Evolutionary conservation across 2,888 invertebrate species (phyloP).

Genomic region (Melinaea marsaeus): DNA sequence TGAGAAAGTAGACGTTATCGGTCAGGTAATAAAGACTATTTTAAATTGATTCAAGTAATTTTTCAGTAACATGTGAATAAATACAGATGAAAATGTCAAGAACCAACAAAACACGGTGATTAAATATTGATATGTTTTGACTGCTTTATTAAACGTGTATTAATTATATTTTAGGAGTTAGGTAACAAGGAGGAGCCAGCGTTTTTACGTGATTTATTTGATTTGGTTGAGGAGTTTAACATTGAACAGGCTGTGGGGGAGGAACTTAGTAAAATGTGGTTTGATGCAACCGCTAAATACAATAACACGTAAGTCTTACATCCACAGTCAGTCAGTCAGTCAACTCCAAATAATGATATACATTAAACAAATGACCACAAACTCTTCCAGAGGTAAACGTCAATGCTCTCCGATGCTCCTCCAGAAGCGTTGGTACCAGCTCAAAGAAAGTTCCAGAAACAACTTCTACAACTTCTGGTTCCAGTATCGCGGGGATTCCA

Average conservation of each 20-base stretch:
- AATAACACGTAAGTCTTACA: slow-evolving; percentile 49
- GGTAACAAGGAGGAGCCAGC: slow-evolving; percentile 31
- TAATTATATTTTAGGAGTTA: slow-evolving; percentile 17
- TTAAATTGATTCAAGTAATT: background rate
- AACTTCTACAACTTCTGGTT: slow-evolving; percentile 54
- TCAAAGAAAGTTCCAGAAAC: slow-evolving; percentile 51
- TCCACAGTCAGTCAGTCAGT: background rate
- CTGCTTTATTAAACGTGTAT: too few species aligned
- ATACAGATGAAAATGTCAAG: too few species aligned
- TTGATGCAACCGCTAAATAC: slow-evolving; percentile 49
- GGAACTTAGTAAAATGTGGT: slow-evolving; percentile 51
- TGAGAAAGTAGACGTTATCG: slow-evolving; percentile 62
- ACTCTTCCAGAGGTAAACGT: slow-evolving; percentile 45
- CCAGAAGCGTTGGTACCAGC: slow-evolving; percentile 65
- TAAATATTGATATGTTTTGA: background rate
- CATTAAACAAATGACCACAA: background rate
- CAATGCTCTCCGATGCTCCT: slow-evolving; percentile 65
- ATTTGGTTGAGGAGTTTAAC: slow-evolving; percentile 45
- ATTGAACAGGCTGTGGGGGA: slow-evolving; percentile 44
- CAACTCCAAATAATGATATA: background rate
- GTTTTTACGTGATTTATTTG: slow-evolving; percentile 45
- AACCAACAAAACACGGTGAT: too few species aligned
- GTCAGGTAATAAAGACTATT: slow-evolving; percentile 41
- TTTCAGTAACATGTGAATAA: too few species aligned
- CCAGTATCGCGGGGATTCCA: slow-evolving; percentile 40